phyloP scores from a whole-genome alignment of 2,888 invertebrate species.

The Pseudococcus viburni region DNA sequence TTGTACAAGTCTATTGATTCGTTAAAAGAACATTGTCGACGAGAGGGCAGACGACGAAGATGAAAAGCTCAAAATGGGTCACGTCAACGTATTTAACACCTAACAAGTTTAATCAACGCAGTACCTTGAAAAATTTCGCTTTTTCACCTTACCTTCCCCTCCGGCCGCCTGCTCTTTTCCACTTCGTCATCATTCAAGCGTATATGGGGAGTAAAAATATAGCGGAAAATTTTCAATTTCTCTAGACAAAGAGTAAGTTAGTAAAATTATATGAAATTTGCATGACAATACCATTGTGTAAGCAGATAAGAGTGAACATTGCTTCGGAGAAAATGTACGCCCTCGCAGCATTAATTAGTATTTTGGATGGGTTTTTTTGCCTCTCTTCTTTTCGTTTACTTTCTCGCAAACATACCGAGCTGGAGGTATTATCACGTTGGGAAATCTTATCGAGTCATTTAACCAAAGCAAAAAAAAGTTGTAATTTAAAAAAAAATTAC shows the following conservation, averaged over 20 bases:
- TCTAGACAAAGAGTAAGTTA: conserved; percentile 22
- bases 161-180: not conserved
- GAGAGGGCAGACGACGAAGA: not conserved
- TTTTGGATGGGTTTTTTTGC: not conserved
- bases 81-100: conserved; percentile 28
- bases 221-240: conserved; percentile 35
- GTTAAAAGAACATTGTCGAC: conserved; percentile 18
- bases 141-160: not conserved
- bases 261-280: conserved; percentile 22
- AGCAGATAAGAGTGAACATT: conserved; percentile 26
- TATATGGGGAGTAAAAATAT: conserved; percentile 5
- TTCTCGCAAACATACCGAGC: conserved; percentile 1
- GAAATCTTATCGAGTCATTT: conserved; percentile 40
- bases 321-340: conserved; percentile 8
- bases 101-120: conserved; percentile 23
- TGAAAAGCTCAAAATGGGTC: conserved; percentile 42
- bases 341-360: conserved; percentile 35
- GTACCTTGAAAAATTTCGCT: not conserved
- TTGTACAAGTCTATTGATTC: conserved; percentile 20
- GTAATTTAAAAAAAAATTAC: conserved; percentile 20
- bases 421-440: conserved; percentile 24
- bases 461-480: conserved; percentile 4
- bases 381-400: not conserved
- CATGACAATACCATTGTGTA: conserved; percentile 35
- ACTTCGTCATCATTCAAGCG: not conserved